Evolutionary conservation across 2,888 invertebrate species (phyloP).

Genomic region (Acrobasis suavella): DNA sequence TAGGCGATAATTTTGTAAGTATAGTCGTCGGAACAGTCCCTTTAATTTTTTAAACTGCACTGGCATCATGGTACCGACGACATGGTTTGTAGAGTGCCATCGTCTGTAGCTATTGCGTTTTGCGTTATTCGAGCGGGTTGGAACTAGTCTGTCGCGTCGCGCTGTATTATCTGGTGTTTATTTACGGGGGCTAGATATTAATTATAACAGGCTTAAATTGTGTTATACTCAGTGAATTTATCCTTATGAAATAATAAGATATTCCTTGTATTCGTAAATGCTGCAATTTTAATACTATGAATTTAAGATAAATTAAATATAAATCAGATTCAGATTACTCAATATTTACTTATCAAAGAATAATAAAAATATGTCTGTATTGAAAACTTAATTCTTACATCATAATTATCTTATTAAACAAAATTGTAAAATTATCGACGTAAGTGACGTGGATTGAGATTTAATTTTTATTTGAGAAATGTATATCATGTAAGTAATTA

Average conservation of each 20-base stretch:
- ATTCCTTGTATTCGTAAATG: neutral
- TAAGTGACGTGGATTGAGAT: slow-evolving; percentile 23
- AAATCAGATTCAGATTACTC: neutral
- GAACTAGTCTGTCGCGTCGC: no score
- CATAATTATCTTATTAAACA: neutral
- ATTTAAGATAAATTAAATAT: neutral
- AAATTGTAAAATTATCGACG: slow-evolving; percentile 7
- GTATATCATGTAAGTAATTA: slow-evolving; percentile 15
- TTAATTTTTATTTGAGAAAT: slow-evolving; percentile 11
- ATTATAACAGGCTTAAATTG: neutral
- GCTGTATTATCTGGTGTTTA: no score
- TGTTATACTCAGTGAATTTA: neutral
- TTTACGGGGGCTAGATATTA: no score
- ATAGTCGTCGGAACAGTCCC: no score
- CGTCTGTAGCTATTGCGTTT: no score
- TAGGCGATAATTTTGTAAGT: no score
- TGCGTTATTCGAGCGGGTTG: no score
- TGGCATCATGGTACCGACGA: no score
- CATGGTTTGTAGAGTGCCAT: no score
- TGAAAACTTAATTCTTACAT: slow-evolving; percentile 3
- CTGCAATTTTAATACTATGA: neutral
- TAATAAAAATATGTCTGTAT: slow-evolving; percentile 1
- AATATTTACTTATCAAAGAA: neutral
- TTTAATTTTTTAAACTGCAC: no score
- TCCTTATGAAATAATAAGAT: neutral